Conservation (phyloP, 1,140 invertebrate species). For the Magallana gigas region DNA sequence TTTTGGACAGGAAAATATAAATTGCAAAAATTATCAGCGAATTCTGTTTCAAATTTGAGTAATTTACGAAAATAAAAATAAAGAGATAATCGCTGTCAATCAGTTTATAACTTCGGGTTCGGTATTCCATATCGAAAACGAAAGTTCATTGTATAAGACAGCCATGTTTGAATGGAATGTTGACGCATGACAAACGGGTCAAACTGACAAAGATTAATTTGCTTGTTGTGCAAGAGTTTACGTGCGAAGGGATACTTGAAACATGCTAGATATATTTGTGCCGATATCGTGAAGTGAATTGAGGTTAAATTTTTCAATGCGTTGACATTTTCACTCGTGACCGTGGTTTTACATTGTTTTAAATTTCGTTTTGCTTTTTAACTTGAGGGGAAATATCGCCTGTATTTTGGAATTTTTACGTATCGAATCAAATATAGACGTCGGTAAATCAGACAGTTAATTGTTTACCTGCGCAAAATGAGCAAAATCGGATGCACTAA, state of each 20-base stretch:
- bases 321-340: background rate
- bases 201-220: background rate
- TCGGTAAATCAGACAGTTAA: background rate
- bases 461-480: background rate
- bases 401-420: slow-evolving; percentile 17
- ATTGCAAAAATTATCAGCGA: too few species aligned
- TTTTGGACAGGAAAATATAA: too few species aligned
- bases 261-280: background rate
- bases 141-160: background rate
- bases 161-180: background rate
- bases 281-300: background rate
- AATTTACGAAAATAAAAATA: too few species aligned
- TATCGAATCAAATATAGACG: background rate
- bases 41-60: too few species aligned
- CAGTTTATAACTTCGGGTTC: too few species aligned
- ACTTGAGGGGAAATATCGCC: background rate
- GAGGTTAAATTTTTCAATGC: background rate
- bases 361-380: background rate
- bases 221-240: background rate
- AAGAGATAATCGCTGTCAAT: too few species aligned
- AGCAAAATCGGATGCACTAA: background rate
- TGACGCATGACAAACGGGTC: background rate
- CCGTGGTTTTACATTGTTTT: background rate
- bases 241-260: background rate
- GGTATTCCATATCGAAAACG: background rate